Evolutionary conservation across 1,140 invertebrate species (phyloP), one percentile per base, ranked within the genome.

Genomic region (Lerema accius): DNA sequence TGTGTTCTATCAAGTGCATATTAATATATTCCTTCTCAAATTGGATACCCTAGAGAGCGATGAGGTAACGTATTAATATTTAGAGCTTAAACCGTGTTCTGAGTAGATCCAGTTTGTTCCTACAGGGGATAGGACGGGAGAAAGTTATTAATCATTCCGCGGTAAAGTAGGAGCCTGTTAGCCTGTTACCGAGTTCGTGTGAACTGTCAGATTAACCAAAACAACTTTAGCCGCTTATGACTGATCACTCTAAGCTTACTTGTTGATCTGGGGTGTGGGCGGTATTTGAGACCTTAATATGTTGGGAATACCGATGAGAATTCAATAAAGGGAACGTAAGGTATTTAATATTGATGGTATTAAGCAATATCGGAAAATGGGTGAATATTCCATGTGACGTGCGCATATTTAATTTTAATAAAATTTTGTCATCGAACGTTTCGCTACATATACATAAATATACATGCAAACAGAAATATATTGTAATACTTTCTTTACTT

Each of bases 31-130:
- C 45, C 26, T 65, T 73, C 73, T 64, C 84, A 86, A 85, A 84
- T 86, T 88, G 84, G 85, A 88, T 86, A 67, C 81, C 67, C 59
- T 51, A 28, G 69, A 74, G 63, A 73, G 74, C 63, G 46, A 88
- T 88, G 84, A 85, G 82, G 85, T 88, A 78, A 67, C 49, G 49
- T 11, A 45, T n/a, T n/a, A 43, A 17, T 43, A 16, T 43, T 43
- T 43, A 43, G 16, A 46, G 43, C 16, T 6, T 46, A 3, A 46
- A 46, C 15, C 15, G 4, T 43, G 9, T 10, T 46, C 19, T 46
- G 19, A 11, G 17, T 46, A 46, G 15, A 46, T 46, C 7, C 43
- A 19, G 15, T 46, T 46, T 9, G 1, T 16, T 19, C n/a, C 19
- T 46, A 46, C 19, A 26, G 11, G 43, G 1, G 43, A 6, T 46